Evolutionary conservation across 2,113 vertebrate species (phyloP), one percentile per base, ranked within the genome.

Genomic region (Puntigrus tetrazona): DNA sequence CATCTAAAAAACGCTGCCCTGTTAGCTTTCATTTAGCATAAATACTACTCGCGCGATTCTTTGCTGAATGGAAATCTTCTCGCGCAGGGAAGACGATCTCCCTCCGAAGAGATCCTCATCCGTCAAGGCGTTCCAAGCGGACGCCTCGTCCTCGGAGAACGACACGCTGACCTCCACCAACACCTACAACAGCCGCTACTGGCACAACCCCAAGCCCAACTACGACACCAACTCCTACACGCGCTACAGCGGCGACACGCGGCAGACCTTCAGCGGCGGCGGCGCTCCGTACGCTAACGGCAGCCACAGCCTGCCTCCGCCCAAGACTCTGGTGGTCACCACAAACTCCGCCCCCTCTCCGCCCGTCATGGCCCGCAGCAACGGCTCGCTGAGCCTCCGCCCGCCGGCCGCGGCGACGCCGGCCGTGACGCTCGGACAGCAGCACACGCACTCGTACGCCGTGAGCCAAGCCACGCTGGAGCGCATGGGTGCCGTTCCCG

Each of bases 81-180:
- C 89, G 75, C 86, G 81, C 92, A 99, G 98, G 93, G 97, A 99
- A 89, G 98, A 99, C 3, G 98, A 99, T 82, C 94, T 99, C 85
- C 98, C 97, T 0, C 98, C 98, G 10, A 99, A 99, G 92, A 95
- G 97, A 81, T 96, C 96, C 0, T 96, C 96, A 13, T 93, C 97
- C 0, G 90, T 94, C 59, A 99, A 99, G 93, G 97, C 96, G 3
- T 98, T 98, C 92, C 97, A 98, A 0, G 95, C 95, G 0, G 98
- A 99, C 0, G 96, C 97, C 0, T 98, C 98, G 3, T 99, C 97
- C 0, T 99, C 97, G 0, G 98, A 98, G 92, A 98, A 99, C 0
- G 97, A 99, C 93, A 99, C 97, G 0, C 91, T 99, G 81, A 99
- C 97, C 2, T 99, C 98, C 36, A 97, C 96, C 88, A 98, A 98